Evolutionary conservation across 2,113 vertebrate genomes (phyloP).

Genomic region (Clarias macrocephalus): DNA sequence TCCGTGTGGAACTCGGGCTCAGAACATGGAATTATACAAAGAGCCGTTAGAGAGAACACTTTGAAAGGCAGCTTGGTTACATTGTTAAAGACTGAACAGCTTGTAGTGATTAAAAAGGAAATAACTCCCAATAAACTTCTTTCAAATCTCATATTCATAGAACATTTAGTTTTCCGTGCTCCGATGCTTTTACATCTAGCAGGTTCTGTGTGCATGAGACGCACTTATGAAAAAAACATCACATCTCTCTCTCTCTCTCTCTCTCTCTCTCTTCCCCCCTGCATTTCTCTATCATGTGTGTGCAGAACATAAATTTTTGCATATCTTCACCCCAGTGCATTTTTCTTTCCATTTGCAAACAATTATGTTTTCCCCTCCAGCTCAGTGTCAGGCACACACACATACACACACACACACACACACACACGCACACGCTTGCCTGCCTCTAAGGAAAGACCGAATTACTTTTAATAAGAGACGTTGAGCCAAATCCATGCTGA

Average conservation of each 20-base stretch:
- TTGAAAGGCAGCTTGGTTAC: neutral
- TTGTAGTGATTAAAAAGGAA: neutral
- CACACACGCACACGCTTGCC: neutral
- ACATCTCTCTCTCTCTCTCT: neutral
- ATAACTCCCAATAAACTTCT: neutral
- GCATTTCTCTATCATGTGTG: neutral
- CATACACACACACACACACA: slow-evolving; percentile 1
- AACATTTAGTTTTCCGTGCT: neutral
- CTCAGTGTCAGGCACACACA: slow-evolving; percentile 28
- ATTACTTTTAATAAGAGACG: slow-evolving; percentile 56
- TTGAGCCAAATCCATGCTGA: slow-evolving; percentile 40
- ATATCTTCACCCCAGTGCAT: slow-evolving; percentile 35
- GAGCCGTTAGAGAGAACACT: neutral
- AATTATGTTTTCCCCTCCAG: slow-evolving; percentile 49
- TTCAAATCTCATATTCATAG: too few relatives aligned
- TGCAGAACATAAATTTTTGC: neutral
- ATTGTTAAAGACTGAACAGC: neutral
- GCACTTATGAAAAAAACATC: too few relatives aligned
- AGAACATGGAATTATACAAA: neutral
- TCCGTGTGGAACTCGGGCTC: too few relatives aligned
- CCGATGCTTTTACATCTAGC: neutral
- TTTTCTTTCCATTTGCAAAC: slow-evolving; percentile 55
- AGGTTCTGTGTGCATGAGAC: neutral
- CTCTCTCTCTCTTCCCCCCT: neutral
- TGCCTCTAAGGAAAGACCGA: slow-evolving; percentile 38